Conservation (phyloP, 2,888 invertebrate genomes). For the Caradrina clavipalpis region DNA sequence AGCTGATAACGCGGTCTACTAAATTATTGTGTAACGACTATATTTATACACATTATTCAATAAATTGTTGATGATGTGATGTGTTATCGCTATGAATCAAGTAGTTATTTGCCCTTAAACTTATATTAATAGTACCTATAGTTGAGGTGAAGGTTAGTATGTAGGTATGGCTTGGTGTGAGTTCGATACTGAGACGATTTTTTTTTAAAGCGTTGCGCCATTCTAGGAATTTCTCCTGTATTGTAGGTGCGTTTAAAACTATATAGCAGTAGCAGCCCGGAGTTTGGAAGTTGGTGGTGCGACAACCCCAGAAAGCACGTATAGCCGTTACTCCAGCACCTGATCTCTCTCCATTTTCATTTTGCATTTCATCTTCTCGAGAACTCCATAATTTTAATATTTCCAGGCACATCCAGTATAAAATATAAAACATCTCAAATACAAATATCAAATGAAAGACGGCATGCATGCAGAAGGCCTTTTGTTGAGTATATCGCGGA, state of each 20-base stretch:
- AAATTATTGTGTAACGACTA: constrained; percentile 14
- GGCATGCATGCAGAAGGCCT: constrained; percentile 57
- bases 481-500: constrained; percentile 61
- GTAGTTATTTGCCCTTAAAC: neutral
- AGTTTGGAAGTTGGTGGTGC: too few relatives aligned
- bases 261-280: too few relatives aligned
- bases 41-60: constrained; percentile 11
- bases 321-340: too few relatives aligned
- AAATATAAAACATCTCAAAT: constrained; percentile 47
- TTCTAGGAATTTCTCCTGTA: too few relatives aligned
- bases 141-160: too few relatives aligned
- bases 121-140: neutral
- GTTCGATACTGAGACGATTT: too few relatives aligned
- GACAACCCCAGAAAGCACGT: too few relatives aligned
- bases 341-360: too few relatives aligned
- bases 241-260: too few relatives aligned
- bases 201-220: too few relatives aligned
- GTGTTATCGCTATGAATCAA: neutral
- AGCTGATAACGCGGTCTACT: neutral
- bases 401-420: constrained; percentile 53
- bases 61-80: neutral
- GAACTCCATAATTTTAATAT: neutral
- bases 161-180: too few relatives aligned
- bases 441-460: constrained; percentile 62
- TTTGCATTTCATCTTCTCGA: too few relatives aligned